Evolutionary conservation across 2,113 vertebrate genomes (phyloP), one percentile per base, ranked within the genome.

Genomic region (Sterrhoptilus dennistouni): DNA sequence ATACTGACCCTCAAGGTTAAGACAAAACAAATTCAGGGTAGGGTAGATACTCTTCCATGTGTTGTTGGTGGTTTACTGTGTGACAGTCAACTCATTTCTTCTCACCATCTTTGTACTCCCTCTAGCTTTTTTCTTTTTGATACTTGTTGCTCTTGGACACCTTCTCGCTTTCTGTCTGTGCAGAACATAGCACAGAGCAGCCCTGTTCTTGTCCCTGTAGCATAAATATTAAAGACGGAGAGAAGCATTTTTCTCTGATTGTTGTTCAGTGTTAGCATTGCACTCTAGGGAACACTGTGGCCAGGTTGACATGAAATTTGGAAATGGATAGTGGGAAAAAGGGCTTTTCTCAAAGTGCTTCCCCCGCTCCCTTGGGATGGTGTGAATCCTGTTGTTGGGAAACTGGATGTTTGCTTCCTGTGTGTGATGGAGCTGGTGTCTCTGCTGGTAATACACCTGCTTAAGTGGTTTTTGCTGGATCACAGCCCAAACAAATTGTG

Each of bases 391-490:
- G 45, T 53, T 79, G 65, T 49, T 78, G 65, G n/a, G 74, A 91
- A 77, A n/a, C 33, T 52, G 77, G 50, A 49, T 2, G 1, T 78
- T 50, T 29, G 45, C 35, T 89, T 95, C 45, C 74, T 82, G 45
- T 29, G 42, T 13, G 42, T 28, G 70, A 71, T 31, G 64, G 88
- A 89, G 77, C 63, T 72, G 56, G 89, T 94, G 83, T 65, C 86
- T 96, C 38, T 95, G 83, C 80, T 89, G 76, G 42, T 81, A 29
- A 68, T 71, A 70, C 87, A 87, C 89, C 72, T 95, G 86, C 60
- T n/a, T 75, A 84, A 95, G 94, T 87, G 77, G 49, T 89, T 95
- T 96, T 49, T 68, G 72, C 93, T 97, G 96, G 95, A 94, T 71
- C 1, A 0, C 47, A 82, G 93, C 91, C 83, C 1, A 1, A 95